These are phyloP conservation scores for Leistus spinibarbis DNA, from an alignment of 2,888 invertebrate genomes.

Conservation along the genomic window DNA sequence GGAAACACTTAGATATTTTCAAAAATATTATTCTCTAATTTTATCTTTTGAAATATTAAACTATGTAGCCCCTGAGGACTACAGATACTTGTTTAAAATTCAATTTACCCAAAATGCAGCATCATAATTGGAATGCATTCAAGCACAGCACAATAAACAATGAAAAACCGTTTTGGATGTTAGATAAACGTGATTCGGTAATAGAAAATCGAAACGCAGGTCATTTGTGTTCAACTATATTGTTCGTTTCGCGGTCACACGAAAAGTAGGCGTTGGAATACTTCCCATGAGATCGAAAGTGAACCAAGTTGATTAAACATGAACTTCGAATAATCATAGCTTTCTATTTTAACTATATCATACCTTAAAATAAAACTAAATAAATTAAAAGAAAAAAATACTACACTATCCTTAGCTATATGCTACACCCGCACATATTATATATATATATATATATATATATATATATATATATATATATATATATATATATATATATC, in stretches of 20 bases:
- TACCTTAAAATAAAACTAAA: not conserved
- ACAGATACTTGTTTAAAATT: not conserved
- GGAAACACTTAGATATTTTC: too few relatives aligned
- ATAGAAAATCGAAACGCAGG: not conserved
- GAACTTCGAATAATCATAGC: not conserved
- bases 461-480: too few relatives aligned
- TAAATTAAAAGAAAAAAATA: not conserved
- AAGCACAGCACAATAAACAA: not conserved
- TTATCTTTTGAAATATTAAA: too few relatives aligned
- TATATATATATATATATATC: too few relatives aligned
- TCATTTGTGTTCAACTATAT: slow-evolving; percentile 7
- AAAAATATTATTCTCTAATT: too few relatives aligned
- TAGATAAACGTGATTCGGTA: not conserved
- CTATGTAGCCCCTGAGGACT: too few relatives aligned
- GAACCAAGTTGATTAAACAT: not conserved
- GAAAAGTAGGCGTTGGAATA: not conserved
- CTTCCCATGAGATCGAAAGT: not conserved
- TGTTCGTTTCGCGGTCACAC: slow-evolving; percentile 8
- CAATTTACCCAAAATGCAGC: not conserved
- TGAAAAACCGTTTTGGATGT: not conserved
- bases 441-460: too few relatives aligned
- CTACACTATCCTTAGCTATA: not conserved
- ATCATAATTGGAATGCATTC: not conserved
- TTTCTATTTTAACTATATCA: not conserved
- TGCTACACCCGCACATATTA: not conserved